Percentiles rank a stretch among this genome's conserved stretches.
Evolutionary conservation across 92 coral and sea anemone genomes (phyloP).

Genomic region (Porites divaricata): DNA sequence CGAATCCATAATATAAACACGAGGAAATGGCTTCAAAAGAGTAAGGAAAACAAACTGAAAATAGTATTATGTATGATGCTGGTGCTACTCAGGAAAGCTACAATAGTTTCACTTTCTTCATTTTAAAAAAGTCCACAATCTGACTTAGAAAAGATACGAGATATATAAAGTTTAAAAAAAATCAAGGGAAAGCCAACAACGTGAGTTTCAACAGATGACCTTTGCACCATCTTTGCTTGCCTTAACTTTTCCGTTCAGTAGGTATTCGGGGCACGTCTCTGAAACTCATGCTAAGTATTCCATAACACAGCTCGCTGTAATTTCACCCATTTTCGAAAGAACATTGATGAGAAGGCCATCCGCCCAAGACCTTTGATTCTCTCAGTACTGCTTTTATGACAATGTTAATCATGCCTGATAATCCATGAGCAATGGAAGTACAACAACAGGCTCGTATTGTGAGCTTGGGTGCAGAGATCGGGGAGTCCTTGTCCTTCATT

Average conservation of each 20-base stretch:
- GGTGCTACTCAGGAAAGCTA: neutral
- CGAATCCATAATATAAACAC: conserved; percentile 9
- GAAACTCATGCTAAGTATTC: neutral
- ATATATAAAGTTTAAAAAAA: no score
- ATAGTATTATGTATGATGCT: neutral
- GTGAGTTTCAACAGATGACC: neutral
- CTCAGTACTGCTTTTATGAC: no score
- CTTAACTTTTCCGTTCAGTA: neutral
- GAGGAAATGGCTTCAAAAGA: conserved; percentile 12
- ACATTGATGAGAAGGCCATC: neutral
- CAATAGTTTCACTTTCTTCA: neutral
- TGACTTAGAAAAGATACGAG: no score
- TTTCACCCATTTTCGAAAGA: neutral
- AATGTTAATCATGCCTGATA: no score
- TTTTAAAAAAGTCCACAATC: no score
- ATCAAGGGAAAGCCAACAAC: no score
- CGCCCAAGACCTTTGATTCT: no score
- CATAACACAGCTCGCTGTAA: neutral
- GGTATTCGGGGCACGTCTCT: neutral
- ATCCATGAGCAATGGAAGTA: neutral
- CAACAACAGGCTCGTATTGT: neutral
- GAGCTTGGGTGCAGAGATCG: neutral
- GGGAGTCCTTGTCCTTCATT: neutral
- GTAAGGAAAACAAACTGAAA: conserved; percentile 11
- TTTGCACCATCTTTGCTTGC: neutral